phyloP scores from a whole-genome alignment of 1,140 invertebrate species.

The Trichogramma pretiosum region DNA sequence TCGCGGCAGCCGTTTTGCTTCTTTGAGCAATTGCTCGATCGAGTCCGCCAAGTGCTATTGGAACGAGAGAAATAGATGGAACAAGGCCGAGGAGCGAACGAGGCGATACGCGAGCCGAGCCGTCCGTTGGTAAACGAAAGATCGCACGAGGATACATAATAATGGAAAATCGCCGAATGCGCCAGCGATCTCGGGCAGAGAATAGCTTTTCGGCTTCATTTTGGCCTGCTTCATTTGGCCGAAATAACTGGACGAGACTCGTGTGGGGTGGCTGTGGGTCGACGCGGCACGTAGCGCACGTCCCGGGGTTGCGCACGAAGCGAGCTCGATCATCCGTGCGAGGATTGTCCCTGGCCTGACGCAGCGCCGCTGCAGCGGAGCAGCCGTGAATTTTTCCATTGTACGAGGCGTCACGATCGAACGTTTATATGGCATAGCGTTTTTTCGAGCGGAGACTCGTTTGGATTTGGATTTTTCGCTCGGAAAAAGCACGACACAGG shows the following conservation, averaged over 20 bases:
- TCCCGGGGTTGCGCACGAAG: slow-evolving; percentile 3
- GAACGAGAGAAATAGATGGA: no score
- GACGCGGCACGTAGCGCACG: neutral
- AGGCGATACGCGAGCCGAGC: no score
- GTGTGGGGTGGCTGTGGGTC: slow-evolving; percentile 8
- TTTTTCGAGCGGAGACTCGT: neutral
- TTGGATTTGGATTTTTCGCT: neutral
- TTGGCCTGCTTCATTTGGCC: slow-evolving; percentile 30
- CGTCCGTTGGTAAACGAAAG: no score
- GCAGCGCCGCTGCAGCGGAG: no score
- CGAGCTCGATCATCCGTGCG: neutral
- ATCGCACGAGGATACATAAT: slow-evolving; percentile 34
- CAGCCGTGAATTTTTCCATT: no score
- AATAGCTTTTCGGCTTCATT: slow-evolving; percentile 22
- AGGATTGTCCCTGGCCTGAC: no score
- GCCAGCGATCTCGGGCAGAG: no score
- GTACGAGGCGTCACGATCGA: no score
- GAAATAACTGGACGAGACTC: no score
- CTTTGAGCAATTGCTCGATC: neutral
- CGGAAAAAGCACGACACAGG: neutral
- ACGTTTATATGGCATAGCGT: no score
- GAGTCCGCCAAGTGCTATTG: no score
- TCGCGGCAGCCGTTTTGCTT: neutral
- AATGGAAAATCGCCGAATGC: slow-evolving; percentile 41
- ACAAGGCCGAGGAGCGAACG: no score